phyloP scores from a whole-genome alignment of 2,113 vertebrate genomes.

The Phyllostomus discolor region DNA sequence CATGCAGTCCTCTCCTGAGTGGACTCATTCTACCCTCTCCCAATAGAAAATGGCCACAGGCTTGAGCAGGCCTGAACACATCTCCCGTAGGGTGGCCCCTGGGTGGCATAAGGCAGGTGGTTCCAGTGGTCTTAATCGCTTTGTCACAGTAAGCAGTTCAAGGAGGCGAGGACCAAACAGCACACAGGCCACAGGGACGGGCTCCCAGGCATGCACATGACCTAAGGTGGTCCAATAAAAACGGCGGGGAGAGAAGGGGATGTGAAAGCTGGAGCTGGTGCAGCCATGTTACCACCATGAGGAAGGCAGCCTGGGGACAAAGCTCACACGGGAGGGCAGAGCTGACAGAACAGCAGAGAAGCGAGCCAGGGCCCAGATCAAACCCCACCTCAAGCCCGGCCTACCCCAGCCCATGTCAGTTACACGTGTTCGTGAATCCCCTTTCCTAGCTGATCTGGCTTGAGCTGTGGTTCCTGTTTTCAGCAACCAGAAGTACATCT shows the following conservation, averaged over 20 bases:
- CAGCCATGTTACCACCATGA: not conserved
- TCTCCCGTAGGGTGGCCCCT: not conserved
- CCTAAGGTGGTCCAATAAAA: not conserved
- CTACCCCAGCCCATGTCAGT: no score
- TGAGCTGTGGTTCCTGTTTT: not conserved
- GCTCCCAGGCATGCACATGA: not conserved
- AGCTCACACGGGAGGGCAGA: not conserved
- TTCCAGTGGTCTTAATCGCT: not conserved
- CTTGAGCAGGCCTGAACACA: not conserved
- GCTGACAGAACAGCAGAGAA: not conserved
- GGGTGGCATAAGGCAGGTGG: no score
- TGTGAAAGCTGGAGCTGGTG: not conserved
- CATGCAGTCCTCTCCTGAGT: not conserved
- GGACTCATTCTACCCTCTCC: not conserved
- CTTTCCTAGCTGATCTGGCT: not conserved
- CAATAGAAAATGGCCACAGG: fast-evolving
- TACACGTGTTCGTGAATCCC: not conserved
- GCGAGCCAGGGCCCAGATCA: not conserved
- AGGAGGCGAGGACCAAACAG: not conserved
- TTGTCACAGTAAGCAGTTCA: not conserved
- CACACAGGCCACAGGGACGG: not conserved
- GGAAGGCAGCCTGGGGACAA: not conserved
- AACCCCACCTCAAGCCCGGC: not conserved
- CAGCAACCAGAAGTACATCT: not conserved
- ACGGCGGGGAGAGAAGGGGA: not conserved